phyloP scores from a whole-genome alignment of 2,113 vertebrate genomes.

The Apus apus region DNA sequence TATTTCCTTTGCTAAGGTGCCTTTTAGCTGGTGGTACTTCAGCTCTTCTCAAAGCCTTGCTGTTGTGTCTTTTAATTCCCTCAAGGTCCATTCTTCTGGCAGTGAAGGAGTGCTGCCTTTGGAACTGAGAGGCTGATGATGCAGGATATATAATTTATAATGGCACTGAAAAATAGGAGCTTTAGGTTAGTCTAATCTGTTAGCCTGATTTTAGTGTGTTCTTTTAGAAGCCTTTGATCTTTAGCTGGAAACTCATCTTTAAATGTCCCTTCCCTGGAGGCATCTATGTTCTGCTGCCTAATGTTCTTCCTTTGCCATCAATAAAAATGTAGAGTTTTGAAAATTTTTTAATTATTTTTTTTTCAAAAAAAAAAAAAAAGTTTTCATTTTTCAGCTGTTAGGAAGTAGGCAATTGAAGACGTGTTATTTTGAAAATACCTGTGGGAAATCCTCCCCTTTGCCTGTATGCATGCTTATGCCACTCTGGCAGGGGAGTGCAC shows the following conservation, averaged over 20 bases:
- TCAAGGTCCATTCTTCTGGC: not conserved
- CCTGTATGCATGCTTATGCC: not conserved
- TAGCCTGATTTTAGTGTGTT: not conserved
- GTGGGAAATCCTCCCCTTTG: not conserved
- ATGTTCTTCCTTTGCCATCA: not conserved
- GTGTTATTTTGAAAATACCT: not conserved
- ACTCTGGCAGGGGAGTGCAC: not conserved
- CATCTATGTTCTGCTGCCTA: not conserved
- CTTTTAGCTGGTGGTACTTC: not conserved
- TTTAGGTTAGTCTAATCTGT: not conserved
- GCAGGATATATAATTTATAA: not conserved
- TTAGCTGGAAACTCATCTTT: not conserved
- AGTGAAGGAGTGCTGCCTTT: not conserved
- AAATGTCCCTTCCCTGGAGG: not conserved
- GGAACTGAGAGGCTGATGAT: not conserved
- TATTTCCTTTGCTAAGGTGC: not conserved
- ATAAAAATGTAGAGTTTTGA: not conserved
- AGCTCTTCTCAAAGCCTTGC: not conserved
- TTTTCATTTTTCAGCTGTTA: not conserved
- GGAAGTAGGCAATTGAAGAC: not conserved
- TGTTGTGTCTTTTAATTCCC: not conserved
- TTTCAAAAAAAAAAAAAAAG: too few relatives aligned
- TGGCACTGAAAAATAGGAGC: not conserved
- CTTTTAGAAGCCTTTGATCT: constrained; percentile 6
- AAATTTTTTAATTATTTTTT: too few relatives aligned